Conservation (phyloP, 2,797 vertebrate genomes). For the Liparis tanakae region DNA sequence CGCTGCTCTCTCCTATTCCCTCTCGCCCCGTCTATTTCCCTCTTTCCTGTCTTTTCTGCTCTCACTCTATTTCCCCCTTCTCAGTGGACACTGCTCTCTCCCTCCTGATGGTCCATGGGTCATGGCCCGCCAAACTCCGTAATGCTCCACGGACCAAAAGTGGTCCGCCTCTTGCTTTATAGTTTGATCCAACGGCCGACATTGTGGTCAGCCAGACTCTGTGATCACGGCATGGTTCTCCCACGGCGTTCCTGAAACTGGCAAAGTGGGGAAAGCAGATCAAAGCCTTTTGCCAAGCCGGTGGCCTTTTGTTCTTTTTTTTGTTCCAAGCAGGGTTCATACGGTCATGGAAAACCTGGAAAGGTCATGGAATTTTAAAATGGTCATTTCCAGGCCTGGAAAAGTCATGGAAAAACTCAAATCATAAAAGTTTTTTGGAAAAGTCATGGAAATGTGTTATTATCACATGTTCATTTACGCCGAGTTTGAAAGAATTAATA, state of each 20-base stretch:
- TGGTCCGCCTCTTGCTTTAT: slow-evolving; percentile 42
- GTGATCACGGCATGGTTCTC: slow-evolving; percentile 41
- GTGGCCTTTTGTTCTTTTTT: neutral
- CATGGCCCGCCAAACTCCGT: slow-evolving; percentile 52
- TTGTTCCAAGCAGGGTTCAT: no score
- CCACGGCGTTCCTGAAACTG: slow-evolving; percentile 16
- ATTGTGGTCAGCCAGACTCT: slow-evolving; percentile 39
- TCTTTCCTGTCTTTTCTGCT: slow-evolving; percentile 23
- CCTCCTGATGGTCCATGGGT: slow-evolving; percentile 32
- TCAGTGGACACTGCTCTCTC: slow-evolving; percentile 28
- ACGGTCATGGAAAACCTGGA: no score
- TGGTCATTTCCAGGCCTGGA: no score
- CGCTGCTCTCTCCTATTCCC: slow-evolving; percentile 30
- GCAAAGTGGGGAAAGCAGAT: slow-evolving; percentile 17
- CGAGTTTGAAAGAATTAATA: no score
- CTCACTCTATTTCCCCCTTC: slow-evolving; percentile 30
- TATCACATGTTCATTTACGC: no score
- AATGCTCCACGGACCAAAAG: slow-evolving; percentile 55
- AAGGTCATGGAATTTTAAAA: no score
- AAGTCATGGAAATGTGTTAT: no score
- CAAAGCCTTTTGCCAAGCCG: neutral
- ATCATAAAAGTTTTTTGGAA: no score
- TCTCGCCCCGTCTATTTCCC: slow-evolving; percentile 31
- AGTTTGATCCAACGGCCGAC: slow-evolving; percentile 50
- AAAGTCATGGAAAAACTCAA: no score